Base-by-base conservation (phyloP, 2,888 invertebrate genomes). In the Drosophila stalkeri region DNA sequence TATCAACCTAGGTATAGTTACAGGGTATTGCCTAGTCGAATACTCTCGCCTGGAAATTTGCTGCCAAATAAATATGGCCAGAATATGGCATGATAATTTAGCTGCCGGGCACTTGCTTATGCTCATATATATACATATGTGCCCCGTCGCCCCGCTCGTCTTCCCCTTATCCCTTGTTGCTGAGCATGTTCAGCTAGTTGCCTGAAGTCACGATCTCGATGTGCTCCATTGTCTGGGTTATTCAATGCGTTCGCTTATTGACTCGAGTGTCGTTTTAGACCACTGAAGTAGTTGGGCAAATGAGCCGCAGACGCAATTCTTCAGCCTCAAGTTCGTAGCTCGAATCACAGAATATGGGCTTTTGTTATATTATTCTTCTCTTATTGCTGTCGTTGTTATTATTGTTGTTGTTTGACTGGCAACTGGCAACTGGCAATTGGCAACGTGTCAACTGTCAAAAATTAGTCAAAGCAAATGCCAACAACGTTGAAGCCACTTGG, bases 401-500 rank as follows among this genome's bases (percentile, higher is more conserved):
- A 14, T 37, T 41, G 46, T 18, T 69, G 27, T 27, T 47, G 27
- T 27, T 63, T 37, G 54, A 39, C 54, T 44, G 66, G 52, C 69
- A 6, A 39, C 54, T 44, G 66, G 52, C 69, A 56, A 60, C 23
- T 44, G 66, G 52, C 69, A 56, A 60, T 64, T 75, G 85, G 86
- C 90, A 89, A 82, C 89, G 86, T 87, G 88, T 89, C 86, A 89
- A 89, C 86, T 89, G 86, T 87, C 86, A 89, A 69, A 89, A 76
- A 85, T 82, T 69, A 89, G 87, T 84, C 89, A 85, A 87, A 87
- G 89, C 83, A 84, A 83, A 78, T 46, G 67, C 44, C 44, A 44
- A 44, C 44, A 44, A 9, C 61, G 33, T 60, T 31, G 31, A 49
- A 31, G 16, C 37, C 59, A 33, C 44, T 63, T 59, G 39, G 55